These are phyloP conservation scores for Allolobophora icterica DNA, from an alignment of 2,888 invertebrate species.

Conservation along the genomic window DNA sequence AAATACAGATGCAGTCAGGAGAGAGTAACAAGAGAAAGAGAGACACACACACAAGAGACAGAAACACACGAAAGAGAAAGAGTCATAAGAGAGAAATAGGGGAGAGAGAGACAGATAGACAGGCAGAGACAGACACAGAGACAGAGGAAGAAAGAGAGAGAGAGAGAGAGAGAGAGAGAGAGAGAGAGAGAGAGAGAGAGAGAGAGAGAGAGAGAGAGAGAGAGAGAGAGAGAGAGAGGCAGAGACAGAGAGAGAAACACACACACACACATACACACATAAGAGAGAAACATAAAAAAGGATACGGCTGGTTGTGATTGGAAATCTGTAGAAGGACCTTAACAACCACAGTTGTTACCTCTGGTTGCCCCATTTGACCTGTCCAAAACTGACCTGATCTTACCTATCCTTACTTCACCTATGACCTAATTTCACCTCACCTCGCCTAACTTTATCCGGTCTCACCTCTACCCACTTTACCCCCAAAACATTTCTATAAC, in stretches of 20 bases:
- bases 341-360: background rate
- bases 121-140: background rate
- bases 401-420: too few species aligned
- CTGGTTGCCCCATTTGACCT: too few species aligned
- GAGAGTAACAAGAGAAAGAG: background rate
- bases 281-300: conserved; percentile 1
- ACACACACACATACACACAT: too few species aligned
- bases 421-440: too few species aligned
- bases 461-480: too few species aligned
- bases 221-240: conserved; percentile 32
- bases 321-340: background rate
- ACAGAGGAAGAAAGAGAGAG: too few species aligned
- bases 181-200: background rate
- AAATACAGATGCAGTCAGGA: too few species aligned
- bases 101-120: background rate
- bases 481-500: too few species aligned
- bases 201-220: conserved; percentile 33
- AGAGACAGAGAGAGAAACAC: conserved; percentile 31
- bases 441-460: too few species aligned
- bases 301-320: background rate
- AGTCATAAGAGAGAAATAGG: too few species aligned
- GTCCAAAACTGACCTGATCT: too few species aligned
- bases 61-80: too few species aligned
- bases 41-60: background rate
- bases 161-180: background rate